Evolutionary conservation across 2,113 vertebrate genomes (phyloP), one percentile per base, ranked within the genome.

Genomic region (Gallinago jamesoni): DNA sequence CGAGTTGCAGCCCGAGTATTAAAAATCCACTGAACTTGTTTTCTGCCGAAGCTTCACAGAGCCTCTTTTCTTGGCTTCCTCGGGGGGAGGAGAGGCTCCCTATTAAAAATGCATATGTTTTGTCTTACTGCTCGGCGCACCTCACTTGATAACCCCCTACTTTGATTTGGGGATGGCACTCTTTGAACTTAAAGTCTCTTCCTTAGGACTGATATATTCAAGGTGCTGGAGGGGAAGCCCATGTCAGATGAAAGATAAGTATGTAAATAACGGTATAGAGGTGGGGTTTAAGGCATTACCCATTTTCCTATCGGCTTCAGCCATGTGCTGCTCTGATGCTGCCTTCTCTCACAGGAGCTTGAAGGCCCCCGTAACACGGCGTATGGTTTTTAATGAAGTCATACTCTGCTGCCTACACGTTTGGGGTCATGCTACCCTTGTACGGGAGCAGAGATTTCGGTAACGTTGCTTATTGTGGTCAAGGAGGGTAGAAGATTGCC

Each of bases 31-130:
- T 89, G 90, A 87, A 89, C 85, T 89, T 86, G 86, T 95, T 96
- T 96, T 96, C 89, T 70, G 91, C 75, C 84, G 78, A 64, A 94
- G 66, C 93, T 94, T 97, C 94, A 78, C 83, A 92, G 92, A 62
- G 12, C 13, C 89, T 95, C 89, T 92, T 92, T 94, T 87, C 90
- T 93, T 88, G 84, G 68, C 90, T 92, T 94, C 90, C 86, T 96
- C 81, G 73, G 90, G 94, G 93, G 82, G 41, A 94, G 81, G 89
- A 89, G 93, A 93, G 83, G 47, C 95, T 94, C 84, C 85, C 84
- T 94, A 96, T 97, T 96, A 95, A 96, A 97, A 96, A 95, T 96
- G 94, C 90, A 74, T 95, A 94, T 94, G 90, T 96, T 96, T 95
- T 96, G 97, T 96, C 92, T 97, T 95, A 78, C 72, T 69, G 88